Percentiles rank a stretch among this genome's conserved stretches.
These are phyloP conservation scores for Trididemnum nubilum DNA, from an alignment of 23 tunicate species.

Conservation along the genomic window DNA sequence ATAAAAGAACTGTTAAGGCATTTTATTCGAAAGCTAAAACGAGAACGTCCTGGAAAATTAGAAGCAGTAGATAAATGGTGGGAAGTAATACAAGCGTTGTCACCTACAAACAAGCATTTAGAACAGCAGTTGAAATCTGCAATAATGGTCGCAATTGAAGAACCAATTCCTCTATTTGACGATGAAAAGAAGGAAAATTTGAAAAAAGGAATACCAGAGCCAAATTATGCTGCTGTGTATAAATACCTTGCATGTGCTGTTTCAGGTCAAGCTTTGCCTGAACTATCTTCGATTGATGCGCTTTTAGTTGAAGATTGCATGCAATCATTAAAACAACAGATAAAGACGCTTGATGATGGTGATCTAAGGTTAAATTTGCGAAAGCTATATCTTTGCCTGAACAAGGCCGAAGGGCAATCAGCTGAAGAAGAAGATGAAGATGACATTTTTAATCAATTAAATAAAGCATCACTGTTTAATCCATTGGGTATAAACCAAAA, in stretches of 20 bases:
- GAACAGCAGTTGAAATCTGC: slow-evolving; percentile 53
- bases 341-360: slow-evolving; percentile 53
- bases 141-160: slow-evolving; percentile 65
- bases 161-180: slow-evolving; percentile 36
- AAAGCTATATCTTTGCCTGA: slow-evolving; percentile 30
- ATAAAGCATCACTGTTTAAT: slow-evolving; percentile 46
- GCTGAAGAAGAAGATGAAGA: slow-evolving; percentile 47
- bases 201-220: slow-evolving; percentile 31
- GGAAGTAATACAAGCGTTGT: slow-evolving; percentile 50
- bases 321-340: slow-evolving; percentile 63
- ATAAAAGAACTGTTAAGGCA: background rate
- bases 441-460: slow-evolving; percentile 27
- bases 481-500: slow-evolving; percentile 63
- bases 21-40: background rate
- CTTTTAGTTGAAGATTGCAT: slow-evolving; percentile 72
- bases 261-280: slow-evolving; percentile 47
- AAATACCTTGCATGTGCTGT: slow-evolving; percentile 64
- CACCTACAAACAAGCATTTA: slow-evolving; percentile 34
- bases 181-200: background rate
- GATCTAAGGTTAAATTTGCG: slow-evolving; percentile 58
- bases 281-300: slow-evolving; percentile 55
- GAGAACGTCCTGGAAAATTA: background rate
- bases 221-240: slow-evolving; percentile 56
- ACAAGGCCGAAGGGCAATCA: slow-evolving; percentile 13
- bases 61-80: slow-evolving; percentile 56